Evolutionary conservation across 2,888 invertebrate species (phyloP).

Genomic region (Lasius platythorax): DNA sequence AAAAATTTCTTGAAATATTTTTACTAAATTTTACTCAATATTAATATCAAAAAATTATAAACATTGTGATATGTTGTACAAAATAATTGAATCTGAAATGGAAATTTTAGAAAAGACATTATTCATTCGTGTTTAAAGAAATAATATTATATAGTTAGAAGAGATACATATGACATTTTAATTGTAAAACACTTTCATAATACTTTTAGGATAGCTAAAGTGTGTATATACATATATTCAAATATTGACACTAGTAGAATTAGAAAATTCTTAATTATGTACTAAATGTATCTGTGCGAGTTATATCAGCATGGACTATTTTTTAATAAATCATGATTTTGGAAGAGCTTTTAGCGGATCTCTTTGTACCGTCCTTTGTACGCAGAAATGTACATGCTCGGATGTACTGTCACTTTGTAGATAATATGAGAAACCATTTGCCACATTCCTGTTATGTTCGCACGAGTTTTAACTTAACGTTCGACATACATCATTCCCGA

Average conservation of each 20-base stretch:
- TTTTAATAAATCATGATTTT: not conserved
- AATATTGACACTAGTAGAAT: not conserved
- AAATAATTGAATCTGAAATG: not conserved
- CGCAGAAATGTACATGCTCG: not conserved
- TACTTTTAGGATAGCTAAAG: too few relatives aligned
- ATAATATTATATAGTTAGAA: not conserved
- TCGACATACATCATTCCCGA: conserved; percentile 73
- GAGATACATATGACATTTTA: not conserved
- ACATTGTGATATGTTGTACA: not conserved
- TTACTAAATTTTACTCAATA: not conserved
- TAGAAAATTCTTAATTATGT: not conserved
- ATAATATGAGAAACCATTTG: conserved; percentile 60
- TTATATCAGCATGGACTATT: not conserved
- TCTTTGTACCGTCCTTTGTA: not conserved
- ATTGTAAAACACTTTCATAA: too few relatives aligned
- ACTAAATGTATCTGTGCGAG: not conserved
- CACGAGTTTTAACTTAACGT: conserved; percentile 64
- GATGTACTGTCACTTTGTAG: conserved; percentile 3
- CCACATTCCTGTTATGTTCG: conserved; percentile 42
- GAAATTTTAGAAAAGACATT: not conserved
- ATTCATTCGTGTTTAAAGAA: not conserved
- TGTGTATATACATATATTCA: not conserved
- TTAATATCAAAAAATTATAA: not conserved
- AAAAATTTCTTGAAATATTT: not conserved
- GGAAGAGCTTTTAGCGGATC: not conserved